A percentile compares a stretch with the other conserved stretches of the same genome.
phyloP scores from a whole-genome alignment of 2,797 vertebrate genomes.

The Sphaeramia orbicularis region DNA sequence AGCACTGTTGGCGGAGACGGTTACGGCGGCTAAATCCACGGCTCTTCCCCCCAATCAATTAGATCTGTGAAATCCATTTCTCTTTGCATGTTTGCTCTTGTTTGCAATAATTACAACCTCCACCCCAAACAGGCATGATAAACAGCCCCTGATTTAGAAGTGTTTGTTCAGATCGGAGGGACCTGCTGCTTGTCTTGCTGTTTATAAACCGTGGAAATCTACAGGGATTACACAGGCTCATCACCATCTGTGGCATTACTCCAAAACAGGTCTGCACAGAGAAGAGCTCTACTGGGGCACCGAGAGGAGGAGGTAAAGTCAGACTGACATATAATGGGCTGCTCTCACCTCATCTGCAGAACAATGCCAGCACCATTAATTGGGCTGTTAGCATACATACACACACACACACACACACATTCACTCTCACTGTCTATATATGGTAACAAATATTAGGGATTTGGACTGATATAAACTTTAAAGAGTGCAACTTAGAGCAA shows the following conservation, averaged over 20 bases:
- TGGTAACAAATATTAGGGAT: background rate
- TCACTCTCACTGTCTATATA: background rate
- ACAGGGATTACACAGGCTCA: conserved; percentile 80
- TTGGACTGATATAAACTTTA: conserved; percentile 4
- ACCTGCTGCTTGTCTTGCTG: conserved; percentile 82
- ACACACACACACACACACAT: background rate
- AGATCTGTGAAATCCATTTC: conserved; percentile 87
- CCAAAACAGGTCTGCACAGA: conserved; percentile 78
- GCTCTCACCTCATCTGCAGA: conserved; percentile 73
- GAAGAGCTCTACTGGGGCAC: conserved; percentile 52
- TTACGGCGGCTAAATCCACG: conserved; percentile 66
- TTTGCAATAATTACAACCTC: conserved; percentile 86
- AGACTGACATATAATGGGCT: conserved; percentile 71
- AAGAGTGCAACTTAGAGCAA: too few relatives aligned
- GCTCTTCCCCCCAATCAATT: conserved; percentile 83
- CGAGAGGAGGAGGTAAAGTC: conserved; percentile 55
- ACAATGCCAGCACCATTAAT: conserved; percentile 71
- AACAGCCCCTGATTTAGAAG: conserved; percentile 82
- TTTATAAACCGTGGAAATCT: conserved; percentile 83
- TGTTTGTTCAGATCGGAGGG: conserved; percentile 80
- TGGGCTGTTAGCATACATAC: conserved; percentile 63
- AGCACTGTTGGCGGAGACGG: conserved; percentile 31
- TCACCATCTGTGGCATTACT: conserved; percentile 85
- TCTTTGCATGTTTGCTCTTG: conserved; percentile 87
- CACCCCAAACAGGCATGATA: conserved; percentile 79